Evolutionary conservation across 2,113 vertebrate species (phyloP), one percentile per base, ranked within the genome.

Genomic region (Tachuris rubrigastra): DNA sequence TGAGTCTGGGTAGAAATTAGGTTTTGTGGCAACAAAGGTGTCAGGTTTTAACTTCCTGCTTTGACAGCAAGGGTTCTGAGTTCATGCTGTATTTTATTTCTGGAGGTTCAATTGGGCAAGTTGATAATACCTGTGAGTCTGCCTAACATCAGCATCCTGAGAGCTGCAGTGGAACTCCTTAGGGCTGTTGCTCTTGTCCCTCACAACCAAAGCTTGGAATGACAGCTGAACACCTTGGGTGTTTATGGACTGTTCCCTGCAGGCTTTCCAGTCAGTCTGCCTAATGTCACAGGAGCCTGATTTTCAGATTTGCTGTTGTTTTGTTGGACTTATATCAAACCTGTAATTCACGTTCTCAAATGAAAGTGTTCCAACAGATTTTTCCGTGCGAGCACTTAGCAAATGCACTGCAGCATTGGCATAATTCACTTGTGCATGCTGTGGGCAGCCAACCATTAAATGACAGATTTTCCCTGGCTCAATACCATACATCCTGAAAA

Each of bases 361-460:
- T 86, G 75, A 76, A 91, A 92, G 44, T 12, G 5, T 89, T 91
- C 58, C 81, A 86, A 73, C 42, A 73, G 74, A 78, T 92, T 93
- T 95, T 96, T 96, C 80, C 59, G 56, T 25, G 41, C 4, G n/a
- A 87, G 83, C 89, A 82, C 71, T 91, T 87, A 92, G 46, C 33
- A 69, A 94, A 84, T 41, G 69, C 65, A 62, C 60, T 89, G 94
- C 90, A 74, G 93, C 72, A 56, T 67, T 91, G 92, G 66, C 90
- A 60, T 91, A 97, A 96, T 94, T 95, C 92, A 90, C 78, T 95
- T 93, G 60, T 84, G 74, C 72, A 16, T 84, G 85, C 83, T 97
- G 83, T 73, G 91, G 83, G 83, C 87, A 96, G 50, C 84, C 89
- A 95, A 69, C 80, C 63, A 71, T 95, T 96, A 95, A 95, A 97